These are phyloP conservation scores for Epinephelus lanceolatus DNA, from an alignment of 2,113 vertebrate genomes.

Conservation along the genomic window DNA sequence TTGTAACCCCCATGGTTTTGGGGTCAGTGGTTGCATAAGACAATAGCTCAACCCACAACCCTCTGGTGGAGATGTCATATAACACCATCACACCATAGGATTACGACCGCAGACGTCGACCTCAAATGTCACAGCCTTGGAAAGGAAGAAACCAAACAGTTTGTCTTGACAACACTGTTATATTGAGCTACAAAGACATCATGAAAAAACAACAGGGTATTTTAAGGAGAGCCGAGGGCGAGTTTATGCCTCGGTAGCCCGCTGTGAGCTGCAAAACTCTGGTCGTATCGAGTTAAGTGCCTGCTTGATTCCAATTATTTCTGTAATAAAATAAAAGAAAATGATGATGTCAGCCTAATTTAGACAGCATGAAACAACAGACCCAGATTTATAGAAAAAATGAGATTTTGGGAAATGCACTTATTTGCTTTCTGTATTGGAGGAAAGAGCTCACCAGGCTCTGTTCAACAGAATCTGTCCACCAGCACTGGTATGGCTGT, in stretches of 20 bases:
- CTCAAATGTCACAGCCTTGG: conserved; percentile 54
- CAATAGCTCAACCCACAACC: conserved; percentile 58
- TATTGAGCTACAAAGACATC: conserved; percentile 22
- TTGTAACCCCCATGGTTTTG: conserved; percentile 24
- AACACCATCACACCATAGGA: conserved; percentile 45
- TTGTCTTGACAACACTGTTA: conserved; percentile 39
- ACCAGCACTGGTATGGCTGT: not conserved
- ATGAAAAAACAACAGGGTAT: conserved; percentile 26
- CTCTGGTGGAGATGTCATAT: conserved; percentile 39
- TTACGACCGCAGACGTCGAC: conserved; percentile 50
- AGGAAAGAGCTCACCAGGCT: no score
- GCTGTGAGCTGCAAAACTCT: conserved; percentile 26
- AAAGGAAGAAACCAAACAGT: conserved; percentile 30
- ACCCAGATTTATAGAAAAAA: conserved; percentile 7
- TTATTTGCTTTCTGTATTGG: not conserved
- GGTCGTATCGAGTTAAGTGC: conserved; percentile 38
- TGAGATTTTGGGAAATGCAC: not conserved
- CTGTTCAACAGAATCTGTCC: no score
- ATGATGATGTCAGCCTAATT: conserved; percentile 30
- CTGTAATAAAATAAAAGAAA: not conserved
- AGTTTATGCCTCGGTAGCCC: conserved; percentile 11
- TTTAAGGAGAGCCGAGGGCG: not conserved
- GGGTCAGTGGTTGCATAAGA: conserved; percentile 53
- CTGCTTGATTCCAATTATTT: conserved; percentile 27
- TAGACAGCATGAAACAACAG: conserved; percentile 24